Percentiles rank a stretch among this genome's conserved stretches.
These are phyloP conservation scores for Apocrypta bakeri DNA, from an alignment of 1,140 invertebrate species.

Conservation along the genomic window DNA sequence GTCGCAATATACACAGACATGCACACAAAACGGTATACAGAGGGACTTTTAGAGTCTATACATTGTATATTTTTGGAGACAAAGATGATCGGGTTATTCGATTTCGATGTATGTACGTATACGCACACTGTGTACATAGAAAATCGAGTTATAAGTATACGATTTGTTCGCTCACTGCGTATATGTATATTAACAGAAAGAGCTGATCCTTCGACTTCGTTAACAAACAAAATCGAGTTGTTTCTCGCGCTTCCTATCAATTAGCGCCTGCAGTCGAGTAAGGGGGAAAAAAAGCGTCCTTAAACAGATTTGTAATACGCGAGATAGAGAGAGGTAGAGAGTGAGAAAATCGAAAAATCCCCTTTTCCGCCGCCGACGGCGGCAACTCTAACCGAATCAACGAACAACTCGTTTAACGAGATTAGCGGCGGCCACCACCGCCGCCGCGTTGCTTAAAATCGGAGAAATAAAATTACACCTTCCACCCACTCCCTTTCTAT, in stretches of 20 bases:
- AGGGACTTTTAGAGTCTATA: background rate
- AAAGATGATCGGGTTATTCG: too few species aligned
- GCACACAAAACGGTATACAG: background rate
- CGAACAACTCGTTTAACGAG: constrained; percentile 75
- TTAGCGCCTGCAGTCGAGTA: too few species aligned
- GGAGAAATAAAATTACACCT: constrained; percentile 71
- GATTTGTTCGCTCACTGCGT: too few species aligned
- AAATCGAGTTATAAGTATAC: too few species aligned
- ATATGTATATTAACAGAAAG: too few species aligned
- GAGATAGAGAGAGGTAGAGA: background rate
- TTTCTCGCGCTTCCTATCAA: too few species aligned
- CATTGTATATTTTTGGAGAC: too few species aligned
- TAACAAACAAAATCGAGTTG: too few species aligned
- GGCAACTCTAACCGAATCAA: constrained; percentile 70
- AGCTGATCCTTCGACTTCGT: too few species aligned
- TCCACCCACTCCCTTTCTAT: background rate
- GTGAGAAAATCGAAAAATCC: constrained; percentile 5
- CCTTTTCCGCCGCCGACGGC: constrained; percentile 21
- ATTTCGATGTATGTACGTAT: too few species aligned
- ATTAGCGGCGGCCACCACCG: constrained; percentile 65
- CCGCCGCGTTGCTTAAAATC: constrained; percentile 68
- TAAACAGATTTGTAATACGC: constrained; percentile 24
- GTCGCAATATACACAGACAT: constrained; percentile 16
- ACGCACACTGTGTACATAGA: too few species aligned
- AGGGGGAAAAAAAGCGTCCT: background rate